Base-by-base conservation (phyloP, 2,113 vertebrate species). In the Orycteropus afer region DNA sequence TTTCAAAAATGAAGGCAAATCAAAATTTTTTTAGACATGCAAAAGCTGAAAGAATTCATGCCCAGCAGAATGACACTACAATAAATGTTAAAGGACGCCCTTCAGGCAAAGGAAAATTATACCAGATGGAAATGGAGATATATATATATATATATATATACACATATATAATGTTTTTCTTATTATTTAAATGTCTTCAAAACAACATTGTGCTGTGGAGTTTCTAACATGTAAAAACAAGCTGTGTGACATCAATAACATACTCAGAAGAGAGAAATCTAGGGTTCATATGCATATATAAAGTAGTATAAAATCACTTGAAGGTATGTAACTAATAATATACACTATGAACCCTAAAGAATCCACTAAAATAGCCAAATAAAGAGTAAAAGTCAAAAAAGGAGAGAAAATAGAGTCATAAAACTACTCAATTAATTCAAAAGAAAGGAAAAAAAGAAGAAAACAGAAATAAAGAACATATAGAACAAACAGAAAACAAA, bases 291-390 rank as follows among this genome's bases (percentile, higher is more conserved):
- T 79, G n/a, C 32, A 71, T 37, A 40, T 11, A 55, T 34, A 25
- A 47, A 37, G 49, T 57, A 65, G 67, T 76, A 76, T 78, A 91
- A 86, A 93, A 55, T 65, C 10, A 86, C 40, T 81, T 81, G 47
- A 76, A 74, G 49, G 25, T 81, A 94, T 40, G 73, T 49, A 86
- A 17, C 74, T 74, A 88, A 80, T 93, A 37, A 74, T 37, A 18
- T 20, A 74, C 47, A 47, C 25, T 55, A 32, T 47, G 55, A 63
- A 55, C 57, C 37, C 37, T 74, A 49, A 85, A 80, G 57, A 53
- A 80, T 89, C 47, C 37, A 80, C 18, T 40, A 71, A 71, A 79
- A 81, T 49, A 86, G 55, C 37, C 65, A 95, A 95, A 85, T 63
- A 55, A 73, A 85, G n/a, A 79, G 4, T 10, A 65, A 32, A 93